Percentiles rank a stretch among this genome's conserved stretches.
Conservation (phyloP, 2,113 vertebrate genomes). For the Ceratotherium simum region DNA sequence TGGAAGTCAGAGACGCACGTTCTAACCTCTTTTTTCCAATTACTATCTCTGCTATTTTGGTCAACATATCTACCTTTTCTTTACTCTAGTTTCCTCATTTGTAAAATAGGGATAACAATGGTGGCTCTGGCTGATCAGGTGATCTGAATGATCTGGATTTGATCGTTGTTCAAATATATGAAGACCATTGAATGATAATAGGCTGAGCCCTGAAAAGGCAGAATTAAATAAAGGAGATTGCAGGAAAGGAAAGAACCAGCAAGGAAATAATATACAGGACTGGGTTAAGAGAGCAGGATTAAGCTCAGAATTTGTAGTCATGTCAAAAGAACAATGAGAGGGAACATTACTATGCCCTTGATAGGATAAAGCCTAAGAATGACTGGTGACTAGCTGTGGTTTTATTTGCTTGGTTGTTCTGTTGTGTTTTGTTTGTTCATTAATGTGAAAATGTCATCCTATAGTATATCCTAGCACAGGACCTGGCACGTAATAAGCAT, state of each 20-base stretch:
- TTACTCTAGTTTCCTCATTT: not conserved
- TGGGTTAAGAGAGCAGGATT: not conserved
- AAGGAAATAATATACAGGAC: not conserved
- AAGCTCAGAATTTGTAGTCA: not conserved
- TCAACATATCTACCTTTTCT: not conserved
- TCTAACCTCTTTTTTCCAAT: not conserved
- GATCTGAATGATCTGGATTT: too few relatives aligned
- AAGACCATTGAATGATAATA: not conserved
- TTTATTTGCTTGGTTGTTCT: not conserved
- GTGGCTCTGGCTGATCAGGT: not conserved
- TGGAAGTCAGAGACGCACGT: not conserved
- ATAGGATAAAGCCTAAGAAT: not conserved
- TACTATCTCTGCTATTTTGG: not conserved
- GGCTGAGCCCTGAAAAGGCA: not conserved
- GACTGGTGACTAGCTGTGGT: accelerated
- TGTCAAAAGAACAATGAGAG: not conserved
- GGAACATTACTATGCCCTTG: accelerated
- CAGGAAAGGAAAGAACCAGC: not conserved
- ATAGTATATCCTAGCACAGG: not conserved
- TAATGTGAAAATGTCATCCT: not conserved
- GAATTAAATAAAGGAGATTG: not conserved
- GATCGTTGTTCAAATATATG: not conserved
- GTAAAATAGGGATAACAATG: not conserved
- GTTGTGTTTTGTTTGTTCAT: not conserved
- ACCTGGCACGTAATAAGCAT: not conserved